These are phyloP conservation scores for Hipparchia sbordonii DNA, from an alignment of 2,888 invertebrate genomes.

Conservation along the genomic window DNA sequence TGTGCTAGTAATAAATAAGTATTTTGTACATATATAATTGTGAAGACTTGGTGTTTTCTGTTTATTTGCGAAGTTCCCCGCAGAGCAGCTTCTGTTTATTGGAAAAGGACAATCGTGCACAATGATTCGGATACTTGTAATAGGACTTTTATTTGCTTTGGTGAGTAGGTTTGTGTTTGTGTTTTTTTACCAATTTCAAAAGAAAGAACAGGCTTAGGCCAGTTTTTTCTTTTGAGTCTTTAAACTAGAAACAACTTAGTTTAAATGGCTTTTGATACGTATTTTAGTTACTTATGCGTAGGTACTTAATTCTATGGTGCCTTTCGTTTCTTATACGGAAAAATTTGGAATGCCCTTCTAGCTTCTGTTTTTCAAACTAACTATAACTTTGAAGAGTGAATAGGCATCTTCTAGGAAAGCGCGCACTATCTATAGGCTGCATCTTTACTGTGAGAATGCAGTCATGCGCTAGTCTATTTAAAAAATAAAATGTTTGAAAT, in stretches of 20 bases:
- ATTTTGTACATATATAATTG: constrained; percentile 39
- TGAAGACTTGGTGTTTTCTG: constrained; percentile 39
- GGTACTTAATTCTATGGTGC: too few relatives aligned
- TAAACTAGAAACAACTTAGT: background rate
- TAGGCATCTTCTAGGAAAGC: too few relatives aligned
- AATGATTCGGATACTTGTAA: constrained; percentile 43
- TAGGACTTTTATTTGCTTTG: constrained; percentile 44
- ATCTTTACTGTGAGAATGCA: too few relatives aligned
- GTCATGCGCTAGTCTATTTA: too few relatives aligned
- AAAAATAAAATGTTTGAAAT: too few relatives aligned
- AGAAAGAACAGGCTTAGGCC: background rate
- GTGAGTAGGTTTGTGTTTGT: constrained; percentile 40
- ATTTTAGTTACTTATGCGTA: too few relatives aligned
- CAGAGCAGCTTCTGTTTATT: constrained; percentile 35
- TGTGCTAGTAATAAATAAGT: background rate
- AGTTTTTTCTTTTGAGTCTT: background rate
- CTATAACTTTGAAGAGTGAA: too few relatives aligned
- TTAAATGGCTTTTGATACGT: too few relatives aligned
- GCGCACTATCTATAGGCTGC: too few relatives aligned
- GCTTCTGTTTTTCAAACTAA: too few relatives aligned
- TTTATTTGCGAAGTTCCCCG: constrained; percentile 41
- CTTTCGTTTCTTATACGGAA: too few relatives aligned
- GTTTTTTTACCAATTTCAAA: background rate
- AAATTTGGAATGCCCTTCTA: too few relatives aligned
- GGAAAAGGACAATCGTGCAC: constrained; percentile 43